A percentile compares a stretch with the other conserved stretches of the same genome.
Evolutionary conservation across 1,140 invertebrate genomes (phyloP).

Genomic region (Drosophila prosaltans): DNA sequence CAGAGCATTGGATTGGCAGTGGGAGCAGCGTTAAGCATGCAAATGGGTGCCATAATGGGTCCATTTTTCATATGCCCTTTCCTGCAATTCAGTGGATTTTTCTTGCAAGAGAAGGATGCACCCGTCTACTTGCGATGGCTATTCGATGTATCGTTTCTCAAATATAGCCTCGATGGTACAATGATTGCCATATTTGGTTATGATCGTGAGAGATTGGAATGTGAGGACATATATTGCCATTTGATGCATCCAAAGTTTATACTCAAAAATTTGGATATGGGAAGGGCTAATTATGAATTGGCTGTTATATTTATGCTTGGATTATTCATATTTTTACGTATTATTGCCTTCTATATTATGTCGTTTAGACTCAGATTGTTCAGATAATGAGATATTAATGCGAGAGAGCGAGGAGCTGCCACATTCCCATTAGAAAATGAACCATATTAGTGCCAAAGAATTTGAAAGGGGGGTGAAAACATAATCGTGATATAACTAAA

Average conservation of each 20-base stretch:
- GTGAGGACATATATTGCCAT: constrained; percentile 88
- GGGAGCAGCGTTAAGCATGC: constrained; percentile 90
- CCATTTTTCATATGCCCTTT: constrained; percentile 93
- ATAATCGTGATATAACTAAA: constrained; percentile 69
- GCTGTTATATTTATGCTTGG: constrained; percentile 64
- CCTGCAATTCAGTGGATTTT: constrained; percentile 94
- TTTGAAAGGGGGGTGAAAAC: background rate
- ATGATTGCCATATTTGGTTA: constrained; percentile 87
- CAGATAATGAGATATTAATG: constrained; percentile 56
- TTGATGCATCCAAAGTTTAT: constrained; percentile 88
- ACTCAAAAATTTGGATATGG: constrained; percentile 89
- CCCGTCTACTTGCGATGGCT: constrained; percentile 92
- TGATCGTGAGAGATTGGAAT: constrained; percentile 87
- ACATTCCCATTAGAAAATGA: constrained; percentile 59
- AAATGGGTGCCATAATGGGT: constrained; percentile 93
- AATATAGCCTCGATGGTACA: constrained; percentile 90
- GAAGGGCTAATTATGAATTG: constrained; percentile 83
- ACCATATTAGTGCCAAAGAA: constrained; percentile 70
- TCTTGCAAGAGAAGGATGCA: constrained; percentile 92
- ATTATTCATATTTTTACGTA: constrained; percentile 66
- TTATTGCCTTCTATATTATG: constrained; percentile 81
- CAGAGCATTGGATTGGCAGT: constrained; percentile 93
- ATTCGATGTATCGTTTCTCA: constrained; percentile 93
- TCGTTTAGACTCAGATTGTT: constrained; percentile 79
- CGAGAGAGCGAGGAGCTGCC: constrained; percentile 12